Conservation (phyloP, 2,888 invertebrate species). For the Ophion ventricosus region DNA sequence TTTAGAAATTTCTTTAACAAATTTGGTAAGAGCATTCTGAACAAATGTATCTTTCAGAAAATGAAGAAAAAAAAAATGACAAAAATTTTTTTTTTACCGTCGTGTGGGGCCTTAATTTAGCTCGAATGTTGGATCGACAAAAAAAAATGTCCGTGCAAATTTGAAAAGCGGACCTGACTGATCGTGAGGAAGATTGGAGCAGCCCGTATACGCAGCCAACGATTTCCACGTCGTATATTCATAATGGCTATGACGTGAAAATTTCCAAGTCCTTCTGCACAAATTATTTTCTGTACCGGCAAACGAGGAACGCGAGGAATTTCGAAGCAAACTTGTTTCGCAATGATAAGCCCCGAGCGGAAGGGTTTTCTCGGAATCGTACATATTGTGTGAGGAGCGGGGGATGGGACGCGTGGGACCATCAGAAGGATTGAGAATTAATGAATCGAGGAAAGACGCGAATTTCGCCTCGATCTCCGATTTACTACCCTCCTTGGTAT, state of each 20-base stretch:
- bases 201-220: not conserved
- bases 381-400: conserved; percentile 6
- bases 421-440: conserved; percentile 27
- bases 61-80: too few relatives aligned
- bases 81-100: too few relatives aligned
- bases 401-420: too few relatives aligned
- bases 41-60: too few relatives aligned
- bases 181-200: too few relatives aligned
- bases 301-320: conserved; percentile 35
- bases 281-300: conserved; percentile 28
- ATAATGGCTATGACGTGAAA: not conserved
- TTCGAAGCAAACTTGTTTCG: conserved; percentile 31
- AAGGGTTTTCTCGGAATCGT: conserved; percentile 12
- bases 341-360: not conserved
- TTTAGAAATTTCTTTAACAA: too few relatives aligned
- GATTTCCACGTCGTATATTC: not conserved
- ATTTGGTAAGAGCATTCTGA: too few relatives aligned
- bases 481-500: conserved; percentile 29
- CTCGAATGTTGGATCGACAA: not conserved
- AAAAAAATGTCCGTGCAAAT: not conserved
- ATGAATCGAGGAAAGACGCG: conserved; percentile 50
- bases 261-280: not conserved
- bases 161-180: not conserved
- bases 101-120: too few relatives aligned
- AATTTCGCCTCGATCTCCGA: conserved; percentile 47